Conservation (phyloP, 2,113 vertebrate genomes). For the Choloepus hoffmanni region DNA sequence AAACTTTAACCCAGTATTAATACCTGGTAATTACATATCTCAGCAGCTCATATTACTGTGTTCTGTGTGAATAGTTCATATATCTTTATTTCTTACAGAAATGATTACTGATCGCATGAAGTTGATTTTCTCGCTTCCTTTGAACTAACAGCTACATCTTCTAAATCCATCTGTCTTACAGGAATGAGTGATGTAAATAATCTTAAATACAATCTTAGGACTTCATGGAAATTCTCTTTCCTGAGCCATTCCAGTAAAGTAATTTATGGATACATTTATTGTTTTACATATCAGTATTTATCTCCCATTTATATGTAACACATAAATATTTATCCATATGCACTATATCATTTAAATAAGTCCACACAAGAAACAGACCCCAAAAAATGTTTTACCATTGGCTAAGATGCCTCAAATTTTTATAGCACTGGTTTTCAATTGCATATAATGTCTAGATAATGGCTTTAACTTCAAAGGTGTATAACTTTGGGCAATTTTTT, state of each 20-base stretch:
- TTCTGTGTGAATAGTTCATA: conserved; percentile 1
- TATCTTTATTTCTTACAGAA: conserved; percentile 42
- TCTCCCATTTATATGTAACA: neutral
- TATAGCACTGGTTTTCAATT: conserved; percentile 10
- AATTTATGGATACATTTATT: neutral
- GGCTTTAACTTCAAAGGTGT: neutral
- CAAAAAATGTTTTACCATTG: conserved; percentile 16
- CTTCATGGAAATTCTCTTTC: conserved; percentile 9
- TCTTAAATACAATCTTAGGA: conserved; percentile 32
- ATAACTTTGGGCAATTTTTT: neutral
- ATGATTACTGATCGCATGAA: conserved; percentile 46
- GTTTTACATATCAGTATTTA: neutral
- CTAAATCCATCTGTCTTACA: conserved; percentile 52
- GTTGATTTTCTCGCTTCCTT: conserved; percentile 38
- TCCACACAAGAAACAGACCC: neutral
- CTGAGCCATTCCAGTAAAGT: conserved; percentile 56
- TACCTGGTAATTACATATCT: neutral
- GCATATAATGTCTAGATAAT: neutral
- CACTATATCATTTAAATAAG: conserved; percentile 23
- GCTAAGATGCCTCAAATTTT: neutral
- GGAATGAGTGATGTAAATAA: conserved; percentile 66
- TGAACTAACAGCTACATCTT: conserved; percentile 67
- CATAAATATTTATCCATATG: neutral
- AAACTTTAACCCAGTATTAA: neutral
- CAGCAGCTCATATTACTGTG: neutral